Base-by-base conservation (phyloP, 2,888 invertebrate genomes). In the Aleiodes testaceus region DNA sequence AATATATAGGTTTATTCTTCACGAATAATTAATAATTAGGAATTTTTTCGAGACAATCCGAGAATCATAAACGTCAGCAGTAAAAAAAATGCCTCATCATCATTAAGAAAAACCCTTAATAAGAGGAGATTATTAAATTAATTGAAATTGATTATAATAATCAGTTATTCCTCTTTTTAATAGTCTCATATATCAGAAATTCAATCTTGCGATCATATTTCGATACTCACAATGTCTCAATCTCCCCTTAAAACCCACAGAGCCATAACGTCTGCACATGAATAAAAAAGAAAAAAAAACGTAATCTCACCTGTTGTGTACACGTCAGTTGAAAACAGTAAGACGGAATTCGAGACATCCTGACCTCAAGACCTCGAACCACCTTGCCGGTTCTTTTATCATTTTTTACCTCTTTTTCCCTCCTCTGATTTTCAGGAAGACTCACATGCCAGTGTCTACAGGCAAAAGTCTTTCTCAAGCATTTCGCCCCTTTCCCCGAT, bases 361-460 rank as follows among this genome's bases (percentile, higher is more conserved):
- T 77, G 79, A 78, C 79, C 79, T 72, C 77, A 69, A 79, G 78
- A 78, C 78, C 77, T 78, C 78, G 74, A 77, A 77, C 74, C 66
- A 74, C 61, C 71, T 72, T 73, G 67, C 53, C 26, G 42, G 26
- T 45, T 30, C 45, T 4, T 49, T 30, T 20, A 42, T n/a, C 49
- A 18, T 59, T 44, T 45, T 50, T 26, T 12, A 47, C n/a, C 67
- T 49, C 52, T 20, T 52, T 11, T 14, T 14, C 50, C 18, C 49
- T n/a, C 14, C 14, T 50, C 50, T 18, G 42, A 42, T 20, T 20
- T 42, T 63, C 42, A 63, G 18, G 42, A 63, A 55, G 30, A 26
- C 12, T n/a, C 26, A 61, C 61, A 44, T 14, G 1, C 5, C 20
- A 53, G 14, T 26, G 45, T 45, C 12, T 45, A 45, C 26, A 53